Conservation (phyloP, 1,140 invertebrate genomes). For the Heliconius hermathena region DNA sequence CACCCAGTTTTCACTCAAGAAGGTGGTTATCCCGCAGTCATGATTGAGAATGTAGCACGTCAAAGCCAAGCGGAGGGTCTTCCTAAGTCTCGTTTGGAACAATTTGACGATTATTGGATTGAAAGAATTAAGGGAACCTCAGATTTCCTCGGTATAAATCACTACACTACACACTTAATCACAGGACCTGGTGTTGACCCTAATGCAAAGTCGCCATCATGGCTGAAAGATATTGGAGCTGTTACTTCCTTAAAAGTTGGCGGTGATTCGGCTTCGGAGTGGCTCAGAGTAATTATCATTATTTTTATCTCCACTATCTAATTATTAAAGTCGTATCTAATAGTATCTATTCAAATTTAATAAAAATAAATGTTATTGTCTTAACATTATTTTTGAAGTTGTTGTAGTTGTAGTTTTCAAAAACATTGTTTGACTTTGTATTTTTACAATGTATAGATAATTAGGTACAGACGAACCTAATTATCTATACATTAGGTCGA, state of each 20-base stretch:
- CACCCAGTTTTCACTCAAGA: slow-evolving; percentile 83
- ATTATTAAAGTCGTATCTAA: not conserved
- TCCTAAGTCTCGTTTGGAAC: slow-evolving; percentile 72
- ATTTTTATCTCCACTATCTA: not conserved
- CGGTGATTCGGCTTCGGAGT: slow-evolving; percentile 74
- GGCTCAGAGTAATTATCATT: slow-evolving; percentile 67
- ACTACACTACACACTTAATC: slow-evolving; percentile 76
- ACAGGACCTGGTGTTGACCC: slow-evolving; percentile 72
- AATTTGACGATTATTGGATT: slow-evolving; percentile 77
- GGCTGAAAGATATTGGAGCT: slow-evolving; percentile 78
- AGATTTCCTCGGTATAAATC: slow-evolving; percentile 82
- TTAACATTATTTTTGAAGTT: no score
- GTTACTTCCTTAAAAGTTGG: slow-evolving; percentile 74
- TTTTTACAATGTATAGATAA: no score
- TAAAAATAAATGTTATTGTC: no score
- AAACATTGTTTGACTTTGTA: no score
- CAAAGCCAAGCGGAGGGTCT: slow-evolving; percentile 79
- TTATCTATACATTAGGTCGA: no score
- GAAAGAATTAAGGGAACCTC: slow-evolving; percentile 78
- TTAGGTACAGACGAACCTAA: no score
- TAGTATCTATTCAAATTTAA: slow-evolving; percentile 7
- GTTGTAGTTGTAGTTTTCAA: no score
- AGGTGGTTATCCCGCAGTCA: slow-evolving; percentile 84
- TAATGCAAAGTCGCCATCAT: slow-evolving; percentile 73
- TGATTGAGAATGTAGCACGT: slow-evolving; percentile 80